Base-by-base conservation (phyloP, 2,888 invertebrate species). In the Drosophila merina region DNA sequence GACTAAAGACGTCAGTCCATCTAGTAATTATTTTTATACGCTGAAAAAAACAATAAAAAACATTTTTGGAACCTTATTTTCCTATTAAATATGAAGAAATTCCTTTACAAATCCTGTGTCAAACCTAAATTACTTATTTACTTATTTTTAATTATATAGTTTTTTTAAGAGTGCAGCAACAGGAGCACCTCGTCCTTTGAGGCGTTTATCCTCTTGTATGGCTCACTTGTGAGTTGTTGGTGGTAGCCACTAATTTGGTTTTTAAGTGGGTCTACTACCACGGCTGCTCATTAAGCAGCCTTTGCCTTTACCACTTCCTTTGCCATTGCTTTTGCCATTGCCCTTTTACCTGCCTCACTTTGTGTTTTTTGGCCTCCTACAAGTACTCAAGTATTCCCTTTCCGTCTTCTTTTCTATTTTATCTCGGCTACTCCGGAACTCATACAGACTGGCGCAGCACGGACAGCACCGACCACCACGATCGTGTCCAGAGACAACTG, bases 401-500 rank as follows among this genome's bases (percentile, higher is more conserved):
- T 70, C 50, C 10, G 30, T 20, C 51, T 67, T 69, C 47, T 33
- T n/a, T 54, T 56, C n/a, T 36, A 36, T 36, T 12, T 36, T 36
- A n/a, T 36, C 12, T 36, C n/a, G 36, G 36, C 6, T n/a, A 4
- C n/a, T 36, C 47, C 25, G 44, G 25, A 44, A 20, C 10, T 7
- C 25, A 3, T 10, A 44, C 93, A 96, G 96, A 96, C 93, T 96
- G 96, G 96, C 90, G 91, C 81, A 95, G 95, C 89, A 88, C 90
- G 74, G 90, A 90, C 76, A 95, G 95, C 88, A 94, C 94, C 77
- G 92, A 91, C 84, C 95, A 96, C 87, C 96, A 96, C 91, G 96
- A 96, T 92, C 94, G 96, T 89, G 97, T 97, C 77, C 95, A 97
- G 91, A 94, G 97, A 90, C 97, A 97, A 92, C 93, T 97, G 89